Evolutionary conservation across 1,140 invertebrate species (phyloP).

Genomic region (Popillia japonica): DNA sequence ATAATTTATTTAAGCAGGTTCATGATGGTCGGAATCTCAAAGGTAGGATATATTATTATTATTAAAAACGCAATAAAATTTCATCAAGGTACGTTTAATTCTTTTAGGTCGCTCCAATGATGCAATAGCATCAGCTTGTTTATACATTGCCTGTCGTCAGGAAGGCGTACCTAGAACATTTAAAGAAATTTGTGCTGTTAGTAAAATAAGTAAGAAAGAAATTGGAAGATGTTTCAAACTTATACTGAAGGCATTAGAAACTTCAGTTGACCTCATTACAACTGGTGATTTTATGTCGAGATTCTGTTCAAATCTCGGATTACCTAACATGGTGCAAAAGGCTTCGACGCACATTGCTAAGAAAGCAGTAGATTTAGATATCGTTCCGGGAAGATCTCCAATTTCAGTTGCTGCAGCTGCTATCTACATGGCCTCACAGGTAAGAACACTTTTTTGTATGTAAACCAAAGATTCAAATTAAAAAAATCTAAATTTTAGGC

Average conservation of each 20-base stretch:
- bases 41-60: conserved; percentile 65
- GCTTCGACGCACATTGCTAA: conserved; percentile 96
- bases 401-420: conserved; percentile 99
- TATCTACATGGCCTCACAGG: conserved; percentile 99
- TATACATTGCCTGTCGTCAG: conserved; percentile 99
- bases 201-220: conserved; percentile 99
- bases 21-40: conserved; percentile 97
- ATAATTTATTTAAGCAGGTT: conserved; percentile 97
- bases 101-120: conserved; percentile 87
- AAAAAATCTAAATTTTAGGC: conserved; percentile 66
- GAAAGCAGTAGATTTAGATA: conserved; percentile 96
- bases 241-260: conserved; percentile 91
- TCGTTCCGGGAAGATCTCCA: conserved; percentile 98
- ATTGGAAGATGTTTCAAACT: conserved; percentile 97
- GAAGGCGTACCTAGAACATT: conserved; percentile 99
- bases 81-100: too few species aligned
- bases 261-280: conserved; percentile 97
- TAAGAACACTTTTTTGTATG: conserved; percentile 54
- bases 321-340: conserved; percentile 92
- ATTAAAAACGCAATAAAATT: too few species aligned
- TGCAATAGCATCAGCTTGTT: conserved; percentile 97
- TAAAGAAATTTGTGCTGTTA: conserved; percentile 98
- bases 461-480: neutral
- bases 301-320: conserved; percentile 85
- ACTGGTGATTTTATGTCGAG: conserved; percentile 98